Evolutionary conservation across 1,140 invertebrate genomes (phyloP), one percentile per base, ranked within the genome.

Genomic region (Monochamus saltuarius): DNA sequence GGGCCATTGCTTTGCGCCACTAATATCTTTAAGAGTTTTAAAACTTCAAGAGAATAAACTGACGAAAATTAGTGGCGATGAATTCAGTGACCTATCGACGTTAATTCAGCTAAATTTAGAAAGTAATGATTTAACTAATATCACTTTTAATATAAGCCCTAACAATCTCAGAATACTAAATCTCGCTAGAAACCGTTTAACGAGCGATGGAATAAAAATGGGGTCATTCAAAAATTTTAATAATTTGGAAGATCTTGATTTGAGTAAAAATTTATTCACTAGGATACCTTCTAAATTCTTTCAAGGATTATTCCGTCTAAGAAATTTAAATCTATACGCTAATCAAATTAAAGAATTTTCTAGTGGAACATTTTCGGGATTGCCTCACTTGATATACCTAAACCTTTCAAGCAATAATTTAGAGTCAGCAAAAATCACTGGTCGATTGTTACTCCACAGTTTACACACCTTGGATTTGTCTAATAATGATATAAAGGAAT

Each of bases 21-120:
- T 89, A 8, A 72, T 68, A 2, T 81, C 81, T 40, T 72, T 89
- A 14, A 73, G 77, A 34, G 72, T 78, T 16, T 65, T 89, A 4
- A 64, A 80, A 55, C 52, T 76, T 17, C 50, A 55, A 11, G 46
- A 72, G 37, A 76, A 76, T 65, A 10, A 52, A 6, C 55, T 76
- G 2, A 51, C 78, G 54, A 79, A 86, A 4, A 84, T 88, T 22
- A 82, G 81, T 51, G 79, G 74, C 13, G 81, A 83, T 34, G 53
- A 59, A 11, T 85, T 89, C 53, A 78, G 77, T 38, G 67, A 77
- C 8, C 64, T 88, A 8, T 73, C 67, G 2, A 81, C 80, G 42
- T 70, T 89, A 9, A 71, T 75, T 19, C 69, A 77, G 34, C 63
- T 89, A 2, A 67, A 81, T 56, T 60, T 75, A 46, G 59, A 60